phyloP scores from a whole-genome alignment of 2,888 invertebrate genomes.

The Scaeva pyrastri region DNA sequence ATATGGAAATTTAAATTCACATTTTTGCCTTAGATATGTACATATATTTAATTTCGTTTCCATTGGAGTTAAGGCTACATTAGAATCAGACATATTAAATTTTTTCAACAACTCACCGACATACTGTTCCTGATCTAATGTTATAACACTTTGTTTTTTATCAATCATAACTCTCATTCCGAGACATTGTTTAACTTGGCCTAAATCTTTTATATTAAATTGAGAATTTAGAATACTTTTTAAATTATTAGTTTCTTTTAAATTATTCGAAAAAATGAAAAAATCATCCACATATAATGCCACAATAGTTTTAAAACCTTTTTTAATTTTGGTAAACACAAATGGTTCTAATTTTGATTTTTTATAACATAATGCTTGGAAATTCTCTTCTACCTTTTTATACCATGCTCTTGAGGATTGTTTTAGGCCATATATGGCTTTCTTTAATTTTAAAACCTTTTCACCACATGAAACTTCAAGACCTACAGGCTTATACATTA shows the following conservation, averaged over 20 bases:
- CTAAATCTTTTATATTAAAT: not conserved
- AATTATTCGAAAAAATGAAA: no score
- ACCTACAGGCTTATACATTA: no score
- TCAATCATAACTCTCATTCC: conserved; percentile 4
- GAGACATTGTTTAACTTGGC: not conserved
- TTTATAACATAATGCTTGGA: conserved; percentile 12
- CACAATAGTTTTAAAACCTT: no score
- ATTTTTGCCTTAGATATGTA: conserved; percentile 4
- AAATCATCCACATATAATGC: no score
- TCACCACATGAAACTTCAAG: no score
- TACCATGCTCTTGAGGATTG: no score
- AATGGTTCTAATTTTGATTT: conserved; percentile 12
- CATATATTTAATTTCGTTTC: not conserved
- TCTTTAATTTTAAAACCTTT: no score
- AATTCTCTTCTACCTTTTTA: no score
- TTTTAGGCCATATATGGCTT: no score
- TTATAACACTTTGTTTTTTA: conserved; percentile 8
- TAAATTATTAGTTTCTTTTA: no score
- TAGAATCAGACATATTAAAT: conserved; percentile 18
- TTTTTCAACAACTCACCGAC: not conserved
- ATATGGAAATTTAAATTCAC: conserved; percentile 41
- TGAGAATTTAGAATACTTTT: no score
- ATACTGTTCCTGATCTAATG: conserved; percentile 15
- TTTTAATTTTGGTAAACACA: no score
- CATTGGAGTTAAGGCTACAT: conserved; percentile 11